Evolutionary conservation across 1,140 invertebrate genomes (phyloP), one percentile per base, ranked within the genome.

Genomic region (Trachymyrmex septentrionalis): DNA sequence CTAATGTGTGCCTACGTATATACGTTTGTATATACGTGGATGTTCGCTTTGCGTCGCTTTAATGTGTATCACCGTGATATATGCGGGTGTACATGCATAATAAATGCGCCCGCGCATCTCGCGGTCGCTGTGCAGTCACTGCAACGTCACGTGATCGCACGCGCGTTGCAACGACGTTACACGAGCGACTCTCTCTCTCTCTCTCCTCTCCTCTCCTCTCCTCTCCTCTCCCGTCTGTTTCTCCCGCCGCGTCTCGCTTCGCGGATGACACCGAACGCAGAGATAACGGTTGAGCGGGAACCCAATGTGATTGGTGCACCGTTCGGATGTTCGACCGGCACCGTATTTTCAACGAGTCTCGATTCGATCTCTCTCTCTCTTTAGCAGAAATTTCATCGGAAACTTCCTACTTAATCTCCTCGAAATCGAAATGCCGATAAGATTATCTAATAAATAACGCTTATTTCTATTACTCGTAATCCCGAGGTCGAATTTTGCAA

Each of bases 41-140:
- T 71, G 19, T 24, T 19, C 0, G 21, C n/a, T 16, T 14, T 2
- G 34, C 50, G 67, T 87, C 50, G 57, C 9, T 88, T 81, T 87
- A 84, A 82, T 87, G 82, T 76, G 82, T 85, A 63, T 59, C 81
- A 53, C 50, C 55, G 82, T 87, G 81, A 85, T 88, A 87, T 72
- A 86, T 66, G 75, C 73, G 59, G 82, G 55, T 78, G 55, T 86
- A 72, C 61, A 86, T 73, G 84, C 67, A 86, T 87, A 88, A 88
- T 71, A 87, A 87, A 87, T 73, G 34, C 12, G 63, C 27, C 16
- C 66, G 88, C 59, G 78, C 78, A 73, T 50, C 71, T 64, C 86
- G 82, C 69, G 38, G 81, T 73, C 55, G 67, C 81, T n/a, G 67
- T 64, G 55, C 81, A 80, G 66, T 50, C 59, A 72, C 63, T 61